Base-by-base conservation (phyloP, 2,888 invertebrate species). In the Spialia ferax region DNA sequence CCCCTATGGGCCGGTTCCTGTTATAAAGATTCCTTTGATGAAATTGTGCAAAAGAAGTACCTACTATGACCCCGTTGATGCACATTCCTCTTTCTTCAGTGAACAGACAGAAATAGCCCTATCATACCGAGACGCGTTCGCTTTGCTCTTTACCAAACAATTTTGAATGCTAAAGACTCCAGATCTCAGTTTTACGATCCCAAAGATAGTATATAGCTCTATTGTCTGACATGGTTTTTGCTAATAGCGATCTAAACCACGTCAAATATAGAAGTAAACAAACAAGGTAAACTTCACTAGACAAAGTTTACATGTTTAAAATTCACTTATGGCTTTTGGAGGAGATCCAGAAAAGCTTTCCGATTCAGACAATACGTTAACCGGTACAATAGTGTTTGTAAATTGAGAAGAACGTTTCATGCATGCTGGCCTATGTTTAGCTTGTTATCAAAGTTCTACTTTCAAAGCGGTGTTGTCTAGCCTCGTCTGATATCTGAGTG, bases 271-370 rank as follows among this genome's bases (percentile, higher is more conserved):
- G 11, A 32, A n/a, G n/a, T n/a, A n/a, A n/a, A n/a, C n/a, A n/a
- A n/a, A n/a, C n/a, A n/a, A n/a, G n/a, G n/a, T n/a, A n/a, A 32
- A 48, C 20, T 20, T 22, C 20, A 50, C 13, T 7, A 18, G 62
- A 69, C 69, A 70, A 70, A 61, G 72, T 71, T 63, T 68, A 70
- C 64, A 63, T 69, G 63, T 73, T 74, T 72, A 70, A 59, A 62
- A 56, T 69, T 57, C 45, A 50, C 62, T 63, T 54, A 63, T 20
- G 56, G 59, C 66, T 38, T 50, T 63, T 64, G 69, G 67, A 68
- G 8, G 23, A 38, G 35, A 54, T 67, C 67, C 67, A 67, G 65
- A 60, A 62, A 23, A 63, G 20, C 42, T 50, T 20, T 38, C 22
- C 29, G 23, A 50, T 55, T 56, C 66, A 69, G 20, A 60, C 62